Conservation (phyloP, 2,888 invertebrate species). For the Hybos culiciformis region DNA sequence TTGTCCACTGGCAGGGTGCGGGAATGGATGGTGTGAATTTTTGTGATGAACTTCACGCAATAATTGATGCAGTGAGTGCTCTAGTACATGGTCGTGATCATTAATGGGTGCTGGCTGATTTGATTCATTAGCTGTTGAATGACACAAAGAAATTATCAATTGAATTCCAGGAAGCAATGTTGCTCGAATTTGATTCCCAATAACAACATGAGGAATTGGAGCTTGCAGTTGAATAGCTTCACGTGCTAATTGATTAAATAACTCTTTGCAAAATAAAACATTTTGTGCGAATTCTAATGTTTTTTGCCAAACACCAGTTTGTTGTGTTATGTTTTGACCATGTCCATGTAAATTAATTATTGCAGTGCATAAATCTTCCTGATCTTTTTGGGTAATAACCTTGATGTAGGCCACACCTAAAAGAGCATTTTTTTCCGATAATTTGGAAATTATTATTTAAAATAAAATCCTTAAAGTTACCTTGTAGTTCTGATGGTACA, state of each 20-base stretch:
- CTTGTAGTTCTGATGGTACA: slow-evolving; percentile 86
- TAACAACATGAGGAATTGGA: slow-evolving; percentile 90
- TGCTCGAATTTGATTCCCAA: slow-evolving; percentile 93
- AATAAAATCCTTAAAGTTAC: too few species aligned
- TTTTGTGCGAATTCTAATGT: slow-evolving; percentile 95
- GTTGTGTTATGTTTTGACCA: slow-evolving; percentile 54
- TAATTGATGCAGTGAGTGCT: slow-evolving; percentile 89
- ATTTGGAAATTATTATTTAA: too few species aligned
- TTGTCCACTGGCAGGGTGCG: slow-evolving; percentile 88
- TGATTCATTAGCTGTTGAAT: slow-evolving; percentile 54
- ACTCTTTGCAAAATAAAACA: slow-evolving; percentile 90
- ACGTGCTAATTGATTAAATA: slow-evolving; percentile 85
- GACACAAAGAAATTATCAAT: slow-evolving; percentile 79
- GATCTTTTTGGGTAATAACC: slow-evolving; percentile 89
- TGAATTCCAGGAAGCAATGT: slow-evolving; percentile 90
- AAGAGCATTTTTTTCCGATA: too few species aligned
- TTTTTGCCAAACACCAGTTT: slow-evolving; percentile 74
- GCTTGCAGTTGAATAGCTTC: slow-evolving; percentile 90
- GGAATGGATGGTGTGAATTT: slow-evolving; percentile 86
- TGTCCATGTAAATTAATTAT: slow-evolving; percentile 65
- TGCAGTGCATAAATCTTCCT: slow-evolving; percentile 77
- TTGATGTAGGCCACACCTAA: slow-evolving; percentile 95
- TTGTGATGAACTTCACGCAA: slow-evolving; percentile 83
- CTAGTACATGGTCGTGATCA: slow-evolving; percentile 92
- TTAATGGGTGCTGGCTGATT: slow-evolving; percentile 35